Conservation (phyloP, 2,113 vertebrate genomes). For the Oryzias celebensis region DNA sequence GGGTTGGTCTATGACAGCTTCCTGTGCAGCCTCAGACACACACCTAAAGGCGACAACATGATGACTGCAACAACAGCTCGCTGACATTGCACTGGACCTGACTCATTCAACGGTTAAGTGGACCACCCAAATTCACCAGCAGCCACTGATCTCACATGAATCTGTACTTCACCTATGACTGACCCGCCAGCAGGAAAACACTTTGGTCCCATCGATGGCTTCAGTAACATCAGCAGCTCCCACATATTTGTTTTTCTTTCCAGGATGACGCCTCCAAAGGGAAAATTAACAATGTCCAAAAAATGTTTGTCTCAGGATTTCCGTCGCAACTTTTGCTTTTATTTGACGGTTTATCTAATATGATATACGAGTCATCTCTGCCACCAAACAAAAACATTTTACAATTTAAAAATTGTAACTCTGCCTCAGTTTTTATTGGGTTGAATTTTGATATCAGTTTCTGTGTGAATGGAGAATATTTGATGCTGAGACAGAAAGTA, state of each 20-base stretch:
- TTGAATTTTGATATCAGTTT: too few species aligned
- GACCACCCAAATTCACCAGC: conserved; percentile 7
- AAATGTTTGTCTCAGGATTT: neutral
- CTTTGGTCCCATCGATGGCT: neutral
- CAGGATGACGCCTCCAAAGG: conserved; percentile 8
- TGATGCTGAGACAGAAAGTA: too few species aligned
- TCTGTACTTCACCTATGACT: conserved; percentile 18
- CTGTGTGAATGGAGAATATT: too few species aligned
- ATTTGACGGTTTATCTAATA: neutral
- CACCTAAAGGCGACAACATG: conserved; percentile 8
- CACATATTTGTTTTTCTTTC: neutral
- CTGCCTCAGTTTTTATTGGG: too few species aligned
- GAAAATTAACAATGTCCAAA: neutral
- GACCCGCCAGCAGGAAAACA: conserved; percentile 16
- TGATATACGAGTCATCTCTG: too few species aligned
- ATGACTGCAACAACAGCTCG: conserved; percentile 37
- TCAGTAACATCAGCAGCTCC: conserved; percentile 4
- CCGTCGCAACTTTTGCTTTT: neutral
- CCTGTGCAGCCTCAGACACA: neutral
- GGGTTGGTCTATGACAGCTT: neutral
- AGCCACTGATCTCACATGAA: neutral
- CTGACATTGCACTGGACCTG: conserved; percentile 43
- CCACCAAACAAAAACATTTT: neutral
- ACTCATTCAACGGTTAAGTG: conserved; percentile 26
- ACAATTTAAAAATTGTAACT: neutral